Evolutionary conservation across 2,888 invertebrate species (phyloP), one percentile per base, ranked within the genome.

Genomic region (Cryptocheilus praepositus): DNA sequence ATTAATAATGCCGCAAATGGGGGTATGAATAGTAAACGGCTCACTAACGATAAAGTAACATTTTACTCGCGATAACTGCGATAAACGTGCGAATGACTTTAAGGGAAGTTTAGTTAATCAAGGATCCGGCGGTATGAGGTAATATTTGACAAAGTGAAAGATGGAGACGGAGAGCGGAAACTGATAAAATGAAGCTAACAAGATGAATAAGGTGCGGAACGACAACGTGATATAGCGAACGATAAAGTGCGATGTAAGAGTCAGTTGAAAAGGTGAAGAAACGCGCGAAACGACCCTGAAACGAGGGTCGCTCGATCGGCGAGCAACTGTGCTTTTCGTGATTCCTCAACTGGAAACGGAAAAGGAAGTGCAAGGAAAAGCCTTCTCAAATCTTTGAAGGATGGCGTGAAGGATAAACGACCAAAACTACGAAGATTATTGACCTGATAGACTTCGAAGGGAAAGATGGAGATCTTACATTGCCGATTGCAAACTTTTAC

Each of bases 281-380:
- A 62, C 21, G 56, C 44, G 43, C 16, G 18, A 61, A 44, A 53
- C 61, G 68, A 62, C 44, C 49, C 53, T 19, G 19, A 22, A 58
- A 36, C 54, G 52, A 36, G 56, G 54, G 44, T 56, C 52, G 67
- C 67, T 73, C 68, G 65, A 72, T 57, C 53, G 52, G 62, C 36
- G 58, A 46, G 28, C 18, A 53, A 22, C 28, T 59, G 44, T 2
- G 45, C 60, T 66, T 77, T 77, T 67, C 64, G 36, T 66, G 70
- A 74, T 66, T 67, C 68, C 49, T 58, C 63, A 52, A 16, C 62
- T 66, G 67, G 58, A 70, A 66, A 62, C 36, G 65, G 67, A 72
- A 72, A 67, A 62, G 64, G 46, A 65, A 67, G 56, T 45, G 51
- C 61, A 25, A 7, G 19, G 15, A 19, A 52, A 54, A 44, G 62